A percentile compares a stretch with the other conserved stretches of the same genome.
Conservation (phyloP, 1,140 invertebrate species). For the Drosophila kurseongensis region DNA sequence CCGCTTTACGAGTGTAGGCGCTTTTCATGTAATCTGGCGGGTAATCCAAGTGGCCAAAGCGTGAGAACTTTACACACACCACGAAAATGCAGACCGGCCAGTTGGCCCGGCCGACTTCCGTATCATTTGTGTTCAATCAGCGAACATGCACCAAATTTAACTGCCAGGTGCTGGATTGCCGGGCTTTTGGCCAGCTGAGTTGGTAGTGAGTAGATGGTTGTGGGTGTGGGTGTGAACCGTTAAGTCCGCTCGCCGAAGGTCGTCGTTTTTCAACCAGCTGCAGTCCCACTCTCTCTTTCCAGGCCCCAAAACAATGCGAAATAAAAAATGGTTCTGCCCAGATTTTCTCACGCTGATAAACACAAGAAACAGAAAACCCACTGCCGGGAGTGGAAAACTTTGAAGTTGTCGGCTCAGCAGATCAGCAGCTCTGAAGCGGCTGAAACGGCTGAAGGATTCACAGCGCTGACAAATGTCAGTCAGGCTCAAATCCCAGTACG, state of each 20-base stretch:
- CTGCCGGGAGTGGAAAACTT: slow-evolving; percentile 38
- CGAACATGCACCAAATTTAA: slow-evolving; percentile 81
- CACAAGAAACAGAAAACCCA: slow-evolving; percentile 16
- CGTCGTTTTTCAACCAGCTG: slow-evolving; percentile 37
- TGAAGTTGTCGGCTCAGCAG: slow-evolving; percentile 41
- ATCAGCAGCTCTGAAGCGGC: slow-evolving; percentile 9
- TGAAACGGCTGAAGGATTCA: slow-evolving; percentile 60
- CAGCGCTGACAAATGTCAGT: slow-evolving; percentile 73
- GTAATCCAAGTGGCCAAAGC: slow-evolving; percentile 80
- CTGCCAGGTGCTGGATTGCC: slow-evolving; percentile 60
- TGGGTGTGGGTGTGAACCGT: slow-evolving; percentile 64
- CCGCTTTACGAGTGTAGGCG: slow-evolving; percentile 67
- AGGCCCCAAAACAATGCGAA: slow-evolving; percentile 25
- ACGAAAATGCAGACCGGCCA: not conserved
- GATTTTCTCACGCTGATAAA: slow-evolving; percentile 78
- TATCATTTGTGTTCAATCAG: slow-evolving; percentile 82
- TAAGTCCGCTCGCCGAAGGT: slow-evolving; percentile 38
- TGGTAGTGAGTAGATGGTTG: not conserved
- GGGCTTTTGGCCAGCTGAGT: slow-evolving; percentile 26
- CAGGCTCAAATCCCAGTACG: slow-evolving; percentile 73
- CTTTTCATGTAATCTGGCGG: slow-evolving; percentile 81
- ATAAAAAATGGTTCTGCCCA: slow-evolving; percentile 10
- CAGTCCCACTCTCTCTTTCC: slow-evolving; percentile 34
- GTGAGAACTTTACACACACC: slow-evolving; percentile 77
- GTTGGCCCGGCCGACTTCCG: slow-evolving; percentile 68